phyloP scores from a whole-genome alignment of 2,888 invertebrate genomes.

The Drosophila rubida region DNA sequence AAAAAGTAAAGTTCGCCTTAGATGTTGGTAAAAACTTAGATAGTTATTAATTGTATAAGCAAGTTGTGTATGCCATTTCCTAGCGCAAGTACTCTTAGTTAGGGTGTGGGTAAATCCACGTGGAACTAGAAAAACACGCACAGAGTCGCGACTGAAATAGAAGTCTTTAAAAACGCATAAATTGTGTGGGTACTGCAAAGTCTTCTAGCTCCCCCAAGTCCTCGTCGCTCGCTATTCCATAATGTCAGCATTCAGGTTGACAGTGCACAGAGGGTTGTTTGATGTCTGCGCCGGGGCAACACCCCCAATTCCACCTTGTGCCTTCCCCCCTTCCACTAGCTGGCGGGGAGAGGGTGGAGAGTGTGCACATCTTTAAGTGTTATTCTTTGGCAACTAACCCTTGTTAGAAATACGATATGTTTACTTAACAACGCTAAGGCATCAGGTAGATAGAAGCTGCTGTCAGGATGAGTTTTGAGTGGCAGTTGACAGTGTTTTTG shows the following conservation, averaged over 20 bases:
- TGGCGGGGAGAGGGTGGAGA: background rate
- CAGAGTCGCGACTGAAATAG: slow-evolving; percentile 27
- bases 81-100: background rate
- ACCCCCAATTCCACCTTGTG: background rate
- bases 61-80: background rate
- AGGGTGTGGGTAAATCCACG: slow-evolving; percentile 30
- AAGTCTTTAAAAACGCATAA: slow-evolving; percentile 77
- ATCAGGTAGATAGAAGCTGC: slow-evolving; percentile 38
- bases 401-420: slow-evolving; percentile 69
- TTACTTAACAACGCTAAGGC: slow-evolving; percentile 48
- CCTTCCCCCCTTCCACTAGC: background rate
- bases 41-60: too few species aligned
- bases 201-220: background rate
- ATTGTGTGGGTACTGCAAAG: slow-evolving; percentile 31
- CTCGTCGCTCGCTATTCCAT: background rate
- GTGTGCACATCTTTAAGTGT: slow-evolving; percentile 64
- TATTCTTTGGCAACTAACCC: slow-evolving; percentile 70
- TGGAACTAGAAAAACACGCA: slow-evolving; percentile 38
- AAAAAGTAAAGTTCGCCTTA: too few species aligned
- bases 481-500: slow-evolving; percentile 75
- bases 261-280: slow-evolving; percentile 56
- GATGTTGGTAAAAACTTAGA: background rate
- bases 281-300: slow-evolving; percentile 33
- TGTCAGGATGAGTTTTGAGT: slow-evolving; percentile 48
- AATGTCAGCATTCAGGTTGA: slow-evolving; percentile 35